Conservation (phyloP, 2,888 invertebrate genomes). For the Tuta absoluta region DNA sequence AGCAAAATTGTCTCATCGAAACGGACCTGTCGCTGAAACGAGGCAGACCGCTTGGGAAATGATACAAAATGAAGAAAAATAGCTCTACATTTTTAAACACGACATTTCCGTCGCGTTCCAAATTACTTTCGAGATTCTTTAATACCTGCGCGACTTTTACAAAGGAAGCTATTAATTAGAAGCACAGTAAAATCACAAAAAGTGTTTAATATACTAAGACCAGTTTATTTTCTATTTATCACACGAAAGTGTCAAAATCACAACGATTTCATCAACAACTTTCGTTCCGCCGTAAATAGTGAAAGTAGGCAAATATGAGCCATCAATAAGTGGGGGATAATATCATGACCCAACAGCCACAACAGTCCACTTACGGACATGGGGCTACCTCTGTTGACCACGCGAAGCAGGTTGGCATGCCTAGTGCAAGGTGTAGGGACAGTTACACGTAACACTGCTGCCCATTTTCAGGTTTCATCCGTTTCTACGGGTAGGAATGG, state of each 20-base stretch:
- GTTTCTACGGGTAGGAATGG: no score
- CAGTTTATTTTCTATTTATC: neutral
- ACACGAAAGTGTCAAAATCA: neutral
- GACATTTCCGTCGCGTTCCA: slow-evolving; percentile 2
- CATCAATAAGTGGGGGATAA: neutral
- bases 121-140: slow-evolving; percentile 4
- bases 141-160: slow-evolving; percentile 5
- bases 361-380: no score
- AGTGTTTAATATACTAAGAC: neutral
- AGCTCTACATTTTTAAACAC: neutral
- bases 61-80: slow-evolving; percentile 7
- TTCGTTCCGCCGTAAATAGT: slow-evolving; percentile 9
- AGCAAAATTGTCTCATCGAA: no score
- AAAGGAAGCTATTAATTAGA: neutral
- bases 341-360: neutral
- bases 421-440: no score
- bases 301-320: neutral
- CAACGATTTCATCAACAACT: slow-evolving; percentile 9
- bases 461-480: no score
- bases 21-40: no score
- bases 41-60: neutral
- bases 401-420: no score
- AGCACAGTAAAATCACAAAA: neutral
- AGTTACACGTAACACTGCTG: no score
- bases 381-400: no score